Evolutionary conservation across 2,113 vertebrate genomes (phyloP).

Genomic region (Boulengeromyrus knoepffleri): DNA sequence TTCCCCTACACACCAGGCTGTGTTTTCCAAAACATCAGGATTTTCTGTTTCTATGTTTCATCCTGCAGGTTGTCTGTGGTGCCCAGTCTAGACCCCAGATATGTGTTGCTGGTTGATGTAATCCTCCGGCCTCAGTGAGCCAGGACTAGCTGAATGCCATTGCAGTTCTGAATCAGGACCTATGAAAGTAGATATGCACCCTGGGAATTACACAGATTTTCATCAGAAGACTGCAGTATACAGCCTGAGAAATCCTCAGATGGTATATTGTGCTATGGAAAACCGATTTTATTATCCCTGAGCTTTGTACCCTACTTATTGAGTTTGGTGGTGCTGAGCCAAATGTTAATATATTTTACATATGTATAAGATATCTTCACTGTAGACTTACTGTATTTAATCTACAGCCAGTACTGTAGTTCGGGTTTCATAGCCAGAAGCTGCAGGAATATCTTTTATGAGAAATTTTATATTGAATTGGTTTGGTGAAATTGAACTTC

Average conservation of each 20-base stretch:
- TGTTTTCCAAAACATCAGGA: slow-evolving; percentile 24
- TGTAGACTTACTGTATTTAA: not conserved
- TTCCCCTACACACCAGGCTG: not conserved
- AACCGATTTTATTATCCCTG: not conserved
- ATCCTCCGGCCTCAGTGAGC: slow-evolving; percentile 96
- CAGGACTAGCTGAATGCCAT: slow-evolving; percentile 95
- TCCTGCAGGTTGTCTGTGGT: slow-evolving; percentile 85
- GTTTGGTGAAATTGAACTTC: not conserved
- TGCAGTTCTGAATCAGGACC: slow-evolving; percentile 84
- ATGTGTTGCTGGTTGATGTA: slow-evolving; percentile 92
- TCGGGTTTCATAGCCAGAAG: not conserved
- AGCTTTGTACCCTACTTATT: not conserved
- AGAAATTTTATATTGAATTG: not conserved
- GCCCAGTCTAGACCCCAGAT: slow-evolving; percentile 91
- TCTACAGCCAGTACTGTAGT: not conserved
- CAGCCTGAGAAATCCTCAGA: not conserved
- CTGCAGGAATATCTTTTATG: not conserved
- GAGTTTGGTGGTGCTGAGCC: not conserved
- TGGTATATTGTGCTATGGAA: not conserved
- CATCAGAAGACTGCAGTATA: not conserved
- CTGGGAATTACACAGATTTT: not conserved
- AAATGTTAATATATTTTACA: not conserved
- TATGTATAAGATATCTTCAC: not conserved
- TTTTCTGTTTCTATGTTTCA: slow-evolving; percentile 13
- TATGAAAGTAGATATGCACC: slow-evolving; percentile 53